A percentile compares a stretch with the other conserved stretches of the same genome.
phyloP scores from a whole-genome alignment of 1,140 invertebrate species.

The Hyles vespertilio region DNA sequence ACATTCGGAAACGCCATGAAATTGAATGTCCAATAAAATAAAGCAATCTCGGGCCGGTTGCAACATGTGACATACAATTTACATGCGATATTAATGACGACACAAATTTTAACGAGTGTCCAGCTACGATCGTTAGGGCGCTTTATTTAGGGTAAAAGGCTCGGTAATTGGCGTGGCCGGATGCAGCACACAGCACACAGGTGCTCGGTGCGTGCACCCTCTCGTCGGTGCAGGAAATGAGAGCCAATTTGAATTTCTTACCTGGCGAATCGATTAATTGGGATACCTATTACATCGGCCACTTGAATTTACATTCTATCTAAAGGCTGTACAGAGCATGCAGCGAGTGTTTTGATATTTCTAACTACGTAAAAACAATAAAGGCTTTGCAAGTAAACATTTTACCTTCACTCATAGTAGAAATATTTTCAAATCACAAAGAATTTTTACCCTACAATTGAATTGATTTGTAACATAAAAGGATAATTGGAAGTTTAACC shows the following conservation, averaged over 20 bases:
- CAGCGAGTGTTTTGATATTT: too few relatives aligned
- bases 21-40: too few relatives aligned
- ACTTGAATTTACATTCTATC: slow-evolving; percentile 6
- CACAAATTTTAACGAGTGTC: slow-evolving; percentile 44
- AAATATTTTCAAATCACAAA: too few relatives aligned
- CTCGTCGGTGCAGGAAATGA: slow-evolving; percentile 51
- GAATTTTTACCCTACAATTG: not conserved
- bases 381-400: too few relatives aligned
- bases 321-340: too few relatives aligned
- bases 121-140: slow-evolving; percentile 53
- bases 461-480: slow-evolving; percentile 35
- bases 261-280: slow-evolving; percentile 54
- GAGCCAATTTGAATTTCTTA: slow-evolving; percentile 63
- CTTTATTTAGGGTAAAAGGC: slow-evolving; percentile 59
- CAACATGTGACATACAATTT: slow-evolving; percentile 19
- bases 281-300: slow-evolving; percentile 27
- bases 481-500: slow-evolving; percentile 55
- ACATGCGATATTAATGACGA: slow-evolving; percentile 39
- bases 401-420: too few relatives aligned
- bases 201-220: slow-evolving; percentile 52
- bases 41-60: not conserved
- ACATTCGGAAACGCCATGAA: too few relatives aligned
- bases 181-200: slow-evolving; percentile 57
- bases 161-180: slow-evolving; percentile 61
- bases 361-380: too few relatives aligned